Evolutionary conservation across 2,888 invertebrate species (phyloP), one percentile per base, ranked within the genome.

Genomic region (Apodemia zela): DNA sequence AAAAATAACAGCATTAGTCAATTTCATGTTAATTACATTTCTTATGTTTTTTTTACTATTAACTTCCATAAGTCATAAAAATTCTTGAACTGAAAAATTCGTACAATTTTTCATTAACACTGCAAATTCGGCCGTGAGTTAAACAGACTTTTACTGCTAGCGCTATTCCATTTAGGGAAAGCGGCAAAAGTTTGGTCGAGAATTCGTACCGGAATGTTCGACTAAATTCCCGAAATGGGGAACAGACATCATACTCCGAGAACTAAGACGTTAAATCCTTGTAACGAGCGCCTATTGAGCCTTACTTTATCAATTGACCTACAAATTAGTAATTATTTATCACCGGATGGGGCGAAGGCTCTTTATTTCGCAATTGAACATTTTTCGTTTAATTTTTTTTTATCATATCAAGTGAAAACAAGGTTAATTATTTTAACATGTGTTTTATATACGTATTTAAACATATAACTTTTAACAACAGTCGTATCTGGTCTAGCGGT

Each of bases 251-350:
- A 75, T 71, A 69, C 72, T 77, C 76, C 74, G 77, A 73, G 76
- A 82, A 89, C 78, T 84, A 81, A 89, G 88, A 88, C 82, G 84
- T 89, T 87, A 85, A 87, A 83, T 84, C 82, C 82, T 80, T 75
- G 82, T 82, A 83, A 82, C 82, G 78, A 81, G 75, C 74, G 78
- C 81, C 79, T 80, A 87, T 82, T 80, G 81, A 82, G 81, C 80
- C 75, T 77, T 78, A 80, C 78, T 79, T 78, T 81, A 79, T 75
- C 79, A 76, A 85, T 85, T 85, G 87, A 81, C 81, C 81, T 79
- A 85, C 79, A 81, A 82, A 85, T 82, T 80, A 73, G 70, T 75
- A 74, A 73, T 69, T 75, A 79, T 75, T 78, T 78, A 80, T 77
- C 75, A 75, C 73, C 68, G 63, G 54, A 25, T 45, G 45, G n/a